Percentiles rank a stretch among this genome's conserved stretches.
phyloP scores from a whole-genome alignment of 1,140 invertebrate genomes.

The roundworm (Caenorhabditis elegans) region WBcel235 BX284602.5:9785501-9786000 shows the following conservation, averaged over 20 bases:
- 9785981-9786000: conserved; percentile 64
- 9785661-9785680: too few species aligned
- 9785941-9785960: conserved; percentile 67
- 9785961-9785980: conserved; percentile 67
- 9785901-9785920: conserved; percentile 36
- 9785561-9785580: too few species aligned
- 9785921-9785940: conserved; percentile 62
- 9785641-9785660: too few species aligned
- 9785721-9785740: background rate
- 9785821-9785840: conserved; percentile 66
- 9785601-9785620: too few species aligned
- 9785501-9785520: too few species aligned
- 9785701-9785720: background rate
- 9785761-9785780: background rate
- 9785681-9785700: too few species aligned
- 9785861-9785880: conserved; percentile 61
- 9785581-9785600: too few species aligned
- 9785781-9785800: conserved; percentile 34
- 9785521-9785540: too few species aligned
- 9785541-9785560: too few species aligned
- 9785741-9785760: background rate
- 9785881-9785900: conserved; percentile 50
- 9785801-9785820: conserved; percentile 62
- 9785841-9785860: conserved; percentile 66
- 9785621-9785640: too few species aligned